phyloP scores from a whole-genome alignment of 1,140 invertebrate species.

The Monochamus saltuarius region DNA sequence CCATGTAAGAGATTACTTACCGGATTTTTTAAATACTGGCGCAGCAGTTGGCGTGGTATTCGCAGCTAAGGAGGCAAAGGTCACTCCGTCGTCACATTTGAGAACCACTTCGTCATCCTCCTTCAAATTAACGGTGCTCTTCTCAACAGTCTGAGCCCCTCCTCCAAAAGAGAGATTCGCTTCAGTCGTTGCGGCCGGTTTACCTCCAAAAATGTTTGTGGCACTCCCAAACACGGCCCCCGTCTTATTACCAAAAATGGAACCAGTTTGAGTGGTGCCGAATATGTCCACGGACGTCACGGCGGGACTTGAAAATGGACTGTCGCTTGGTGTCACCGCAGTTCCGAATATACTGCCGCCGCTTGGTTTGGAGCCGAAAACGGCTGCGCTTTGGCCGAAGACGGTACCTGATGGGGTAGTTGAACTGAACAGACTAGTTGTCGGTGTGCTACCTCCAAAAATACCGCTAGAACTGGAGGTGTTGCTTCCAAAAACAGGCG shows the following conservation, averaged over 20 bases:
- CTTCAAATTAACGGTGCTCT: slow-evolving; percentile 32
- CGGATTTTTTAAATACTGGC: slow-evolving; percentile 27
- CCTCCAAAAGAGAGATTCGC: slow-evolving; percentile 28
- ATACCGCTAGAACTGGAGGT: no score
- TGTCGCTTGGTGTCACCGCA: no score
- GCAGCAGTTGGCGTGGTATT: slow-evolving; percentile 21
- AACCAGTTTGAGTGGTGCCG: slow-evolving; percentile 11
- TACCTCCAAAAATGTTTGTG: no score
- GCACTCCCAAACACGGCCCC: slow-evolving; percentile 1
- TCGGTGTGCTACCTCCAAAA: neutral
- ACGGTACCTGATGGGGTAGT: neutral
- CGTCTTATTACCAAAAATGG: slow-evolving; percentile 25
- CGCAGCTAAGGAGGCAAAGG: slow-evolving; percentile 49
- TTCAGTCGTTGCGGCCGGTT: slow-evolving; percentile 17
- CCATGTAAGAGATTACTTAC: slow-evolving; percentile 26
- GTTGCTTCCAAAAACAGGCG: no score
- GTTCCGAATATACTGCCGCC: slow-evolving; percentile 17
- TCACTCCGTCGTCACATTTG: slow-evolving; percentile 38
- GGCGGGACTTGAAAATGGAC: no score
- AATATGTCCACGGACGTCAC: no score
- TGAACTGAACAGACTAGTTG: slow-evolving; percentile 2
- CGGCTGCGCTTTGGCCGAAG: slow-evolving; percentile 7
- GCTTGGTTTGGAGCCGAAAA: neutral
- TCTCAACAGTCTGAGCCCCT: slow-evolving; percentile 4
- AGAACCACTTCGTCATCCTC: slow-evolving; percentile 36